These are phyloP conservation scores for Stenolophus ochropezus DNA, from an alignment of 2,888 invertebrate species.

Conservation along the genomic window DNA sequence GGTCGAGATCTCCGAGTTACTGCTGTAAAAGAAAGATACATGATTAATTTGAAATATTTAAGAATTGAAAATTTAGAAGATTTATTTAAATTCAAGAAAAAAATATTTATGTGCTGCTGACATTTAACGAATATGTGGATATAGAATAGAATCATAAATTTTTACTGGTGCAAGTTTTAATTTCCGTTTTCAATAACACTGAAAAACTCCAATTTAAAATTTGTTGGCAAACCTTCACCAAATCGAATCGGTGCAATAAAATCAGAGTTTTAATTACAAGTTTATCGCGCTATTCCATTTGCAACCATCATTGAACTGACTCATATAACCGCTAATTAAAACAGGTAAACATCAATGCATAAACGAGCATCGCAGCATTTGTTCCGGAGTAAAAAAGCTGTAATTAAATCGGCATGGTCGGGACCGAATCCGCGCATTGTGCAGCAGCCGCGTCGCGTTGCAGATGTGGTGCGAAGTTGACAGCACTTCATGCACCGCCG, in stretches of 20 bases:
- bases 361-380: neutral
- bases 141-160: too few species aligned
- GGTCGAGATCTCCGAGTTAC: too few species aligned
- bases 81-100: too few species aligned
- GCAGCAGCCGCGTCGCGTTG: neutral
- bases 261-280: neutral
- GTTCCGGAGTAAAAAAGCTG: neutral
- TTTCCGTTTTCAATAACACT: too few species aligned
- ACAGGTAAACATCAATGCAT: constrained; percentile 20
- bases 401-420: neutral
- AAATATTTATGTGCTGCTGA: too few species aligned
- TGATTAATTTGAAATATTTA: too few species aligned
- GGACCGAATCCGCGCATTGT: neutral
- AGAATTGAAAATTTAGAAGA: too few species aligned
- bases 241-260: neutral
- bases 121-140: too few species aligned
- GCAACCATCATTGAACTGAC: neutral
- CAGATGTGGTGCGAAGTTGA: constrained; percentile 12
- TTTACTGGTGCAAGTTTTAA: too few species aligned
- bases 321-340: constrained; percentile 17
- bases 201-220: neutral
- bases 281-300: neutral
- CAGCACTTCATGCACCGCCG: neutral
- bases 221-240: neutral
- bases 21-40: too few species aligned